These are phyloP conservation scores for Tyto alba DNA, from an alignment of 2,113 vertebrate genomes.

Conservation along the genomic window DNA sequence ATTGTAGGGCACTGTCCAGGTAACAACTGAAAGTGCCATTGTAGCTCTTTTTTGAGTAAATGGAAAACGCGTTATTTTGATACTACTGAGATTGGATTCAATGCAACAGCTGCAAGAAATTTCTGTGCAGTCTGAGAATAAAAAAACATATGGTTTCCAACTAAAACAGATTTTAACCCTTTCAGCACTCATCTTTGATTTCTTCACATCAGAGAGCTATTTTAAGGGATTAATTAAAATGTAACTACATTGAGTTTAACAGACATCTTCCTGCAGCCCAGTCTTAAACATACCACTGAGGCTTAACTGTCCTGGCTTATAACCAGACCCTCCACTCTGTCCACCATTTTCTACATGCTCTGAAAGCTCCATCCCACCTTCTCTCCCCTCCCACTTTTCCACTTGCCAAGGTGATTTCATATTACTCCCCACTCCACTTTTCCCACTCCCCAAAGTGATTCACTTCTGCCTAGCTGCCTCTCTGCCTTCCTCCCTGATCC, in stretches of 20 bases:
- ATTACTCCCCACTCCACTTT: background rate
- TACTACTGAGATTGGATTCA: background rate
- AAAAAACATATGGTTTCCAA: background rate
- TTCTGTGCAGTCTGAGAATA: background rate
- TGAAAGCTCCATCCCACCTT: background rate
- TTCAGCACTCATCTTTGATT: background rate
- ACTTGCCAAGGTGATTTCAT: background rate
- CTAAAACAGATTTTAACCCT: slow-evolving; percentile 2
- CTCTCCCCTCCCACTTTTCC: background rate
- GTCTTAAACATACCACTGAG: background rate
- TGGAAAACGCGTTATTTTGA: background rate
- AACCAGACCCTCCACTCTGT: background rate
- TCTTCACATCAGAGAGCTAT: background rate
- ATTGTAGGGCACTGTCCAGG: background rate
- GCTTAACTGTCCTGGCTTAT: background rate
- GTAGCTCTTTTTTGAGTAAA: background rate
- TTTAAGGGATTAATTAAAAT: background rate
- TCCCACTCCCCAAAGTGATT: background rate
- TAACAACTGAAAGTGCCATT: background rate
- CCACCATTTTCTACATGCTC: background rate
- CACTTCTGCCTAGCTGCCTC: background rate
- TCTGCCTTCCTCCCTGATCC: background rate
- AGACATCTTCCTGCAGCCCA: background rate
- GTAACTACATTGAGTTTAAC: background rate
- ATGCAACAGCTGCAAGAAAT: background rate